Evolutionary conservation across 2,888 invertebrate species (phyloP).

Genomic region (Sinohyriopsis cumingii): DNA sequence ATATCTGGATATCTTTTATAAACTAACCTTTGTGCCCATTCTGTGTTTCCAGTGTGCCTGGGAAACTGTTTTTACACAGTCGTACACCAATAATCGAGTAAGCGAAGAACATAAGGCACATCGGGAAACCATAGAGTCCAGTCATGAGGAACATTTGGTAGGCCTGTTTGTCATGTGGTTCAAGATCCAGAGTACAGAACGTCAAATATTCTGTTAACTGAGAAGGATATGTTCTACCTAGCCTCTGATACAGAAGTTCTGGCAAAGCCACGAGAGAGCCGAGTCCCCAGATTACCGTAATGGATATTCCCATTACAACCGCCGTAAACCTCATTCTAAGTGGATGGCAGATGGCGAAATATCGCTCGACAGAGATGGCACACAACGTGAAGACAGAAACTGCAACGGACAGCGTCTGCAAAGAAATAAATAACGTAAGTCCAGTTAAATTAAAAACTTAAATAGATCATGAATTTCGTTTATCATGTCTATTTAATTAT

Average conservation of each 20-base stretch:
- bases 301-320: slow-evolving; percentile 85
- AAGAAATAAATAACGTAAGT: slow-evolving; percentile 21
- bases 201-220: slow-evolving; percentile 54
- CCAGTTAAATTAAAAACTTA: neutral
- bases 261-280: slow-evolving; percentile 75
- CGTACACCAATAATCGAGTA: slow-evolving; percentile 63
- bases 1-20: neutral
- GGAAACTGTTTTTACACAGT: slow-evolving; percentile 58
- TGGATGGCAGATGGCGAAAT: slow-evolving; percentile 95
- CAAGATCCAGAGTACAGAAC: slow-evolving; percentile 45
- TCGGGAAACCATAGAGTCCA: slow-evolving; percentile 83
- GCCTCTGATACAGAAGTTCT: slow-evolving; percentile 52
- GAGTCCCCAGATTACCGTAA: slow-evolving; percentile 86
- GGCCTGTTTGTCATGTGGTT: slow-evolving; percentile 32
- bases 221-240: slow-evolving; percentile 38
- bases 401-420: slow-evolving; percentile 91
- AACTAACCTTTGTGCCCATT: too few relatives aligned
- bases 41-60: slow-evolving; percentile 13
- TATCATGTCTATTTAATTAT: too few relatives aligned
- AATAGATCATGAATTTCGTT: slow-evolving; percentile 1
- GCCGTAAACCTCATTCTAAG: slow-evolving; percentile 90
- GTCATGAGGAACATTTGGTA: slow-evolving; percentile 57
- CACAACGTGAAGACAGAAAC: slow-evolving; percentile 93
- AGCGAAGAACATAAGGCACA: slow-evolving; percentile 64
- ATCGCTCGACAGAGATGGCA: slow-evolving; percentile 93